Conservation (phyloP, 2,113 vertebrate genomes). For the Cisticola juncidis region DNA sequence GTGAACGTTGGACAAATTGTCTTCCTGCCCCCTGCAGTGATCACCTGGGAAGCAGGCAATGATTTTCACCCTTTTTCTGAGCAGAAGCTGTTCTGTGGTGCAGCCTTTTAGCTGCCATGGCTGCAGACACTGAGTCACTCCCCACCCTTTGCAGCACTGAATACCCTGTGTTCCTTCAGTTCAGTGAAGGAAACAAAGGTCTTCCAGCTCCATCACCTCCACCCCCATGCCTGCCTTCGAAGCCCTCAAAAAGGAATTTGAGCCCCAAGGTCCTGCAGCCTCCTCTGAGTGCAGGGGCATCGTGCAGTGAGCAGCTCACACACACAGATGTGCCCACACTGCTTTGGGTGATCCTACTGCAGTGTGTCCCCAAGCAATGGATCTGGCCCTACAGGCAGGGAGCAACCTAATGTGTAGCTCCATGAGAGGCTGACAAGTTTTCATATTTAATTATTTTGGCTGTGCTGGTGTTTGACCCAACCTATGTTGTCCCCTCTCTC, state of each 20-base stretch:
- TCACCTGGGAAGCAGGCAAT: background rate
- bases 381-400: background rate
- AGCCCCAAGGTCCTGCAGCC: background rate
- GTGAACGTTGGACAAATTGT: background rate
- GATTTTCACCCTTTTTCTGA: background rate
- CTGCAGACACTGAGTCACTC: background rate
- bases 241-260: background rate
- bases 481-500: background rate
- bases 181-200: background rate
- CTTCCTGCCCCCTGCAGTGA: background rate
- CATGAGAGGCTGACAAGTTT: background rate
- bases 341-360: background rate
- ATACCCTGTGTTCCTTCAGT: fast-evolving
- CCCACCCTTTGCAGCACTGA: background rate
- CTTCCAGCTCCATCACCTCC: background rate
- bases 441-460: background rate
- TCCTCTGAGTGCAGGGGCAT: background rate
- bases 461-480: background rate
- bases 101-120: background rate
- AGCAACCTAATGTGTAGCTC: fast-evolving
- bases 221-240: background rate
- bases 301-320: background rate
- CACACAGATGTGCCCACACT: fast-evolving
- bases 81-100: fast-evolving
- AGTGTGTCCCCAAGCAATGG: background rate